These are phyloP conservation scores for Wasmannia auropunctata DNA, from an alignment of 1,140 invertebrate genomes.

Conservation along the genomic window DNA sequence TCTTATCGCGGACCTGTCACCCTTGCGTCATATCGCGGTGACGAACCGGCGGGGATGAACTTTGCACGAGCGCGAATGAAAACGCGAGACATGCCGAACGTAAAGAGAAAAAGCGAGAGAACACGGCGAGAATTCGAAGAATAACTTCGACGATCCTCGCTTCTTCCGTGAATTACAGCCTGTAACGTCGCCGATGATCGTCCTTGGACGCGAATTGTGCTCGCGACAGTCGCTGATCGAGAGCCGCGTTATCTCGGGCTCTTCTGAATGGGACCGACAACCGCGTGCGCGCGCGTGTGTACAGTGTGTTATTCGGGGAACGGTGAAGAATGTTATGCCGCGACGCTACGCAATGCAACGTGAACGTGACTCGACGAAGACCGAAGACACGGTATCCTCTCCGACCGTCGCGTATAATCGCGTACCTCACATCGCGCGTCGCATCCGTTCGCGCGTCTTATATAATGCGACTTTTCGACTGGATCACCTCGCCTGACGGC, in stretches of 20 bases:
- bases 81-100: not conserved
- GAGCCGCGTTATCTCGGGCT: not conserved
- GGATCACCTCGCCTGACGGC: too few relatives aligned
- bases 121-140: too few relatives aligned
- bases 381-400: not conserved
- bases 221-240: not conserved
- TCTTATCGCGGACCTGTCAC: constrained; percentile 1
- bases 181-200: not conserved
- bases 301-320: too few relatives aligned
- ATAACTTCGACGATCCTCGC: not conserved
- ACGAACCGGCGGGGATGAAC: constrained; percentile 5
- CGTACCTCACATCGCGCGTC: not conserved
- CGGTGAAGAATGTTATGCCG: too few relatives aligned
- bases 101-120: not conserved
- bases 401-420: not conserved
- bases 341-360: not conserved
- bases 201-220: not conserved
- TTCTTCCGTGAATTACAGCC: not conserved
- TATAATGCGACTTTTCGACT: not conserved
- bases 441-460: not conserved
- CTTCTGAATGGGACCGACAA: not conserved
- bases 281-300: too few relatives aligned
- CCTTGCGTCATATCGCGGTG: not conserved
- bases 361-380: not conserved
- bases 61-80: not conserved